phyloP scores from a whole-genome alignment of 2,888 invertebrate genomes.

The Synanthedon vespiformis region DNA sequence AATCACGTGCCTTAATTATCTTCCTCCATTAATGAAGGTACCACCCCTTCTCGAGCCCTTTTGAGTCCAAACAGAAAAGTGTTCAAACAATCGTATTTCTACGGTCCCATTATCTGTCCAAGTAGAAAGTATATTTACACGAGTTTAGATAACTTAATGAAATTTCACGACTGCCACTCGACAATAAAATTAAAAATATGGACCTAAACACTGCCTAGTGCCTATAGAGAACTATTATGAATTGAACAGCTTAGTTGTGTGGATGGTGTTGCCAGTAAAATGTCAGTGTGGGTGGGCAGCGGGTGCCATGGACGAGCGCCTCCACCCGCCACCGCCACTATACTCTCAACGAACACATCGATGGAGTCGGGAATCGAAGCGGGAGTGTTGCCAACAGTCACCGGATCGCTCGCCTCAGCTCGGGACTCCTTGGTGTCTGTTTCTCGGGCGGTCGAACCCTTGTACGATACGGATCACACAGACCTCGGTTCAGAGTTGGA shows the following conservation, averaged over 20 bases:
- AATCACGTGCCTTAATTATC: slow-evolving; percentile 46
- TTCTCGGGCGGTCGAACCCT: slow-evolving; percentile 72
- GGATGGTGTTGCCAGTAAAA: slow-evolving; percentile 55
- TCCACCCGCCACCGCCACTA: slow-evolving; percentile 44
- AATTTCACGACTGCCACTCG: background rate
- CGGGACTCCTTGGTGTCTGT: slow-evolving; percentile 70
- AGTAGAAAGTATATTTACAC: slow-evolving; percentile 3
- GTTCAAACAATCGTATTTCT: slow-evolving; percentile 6
- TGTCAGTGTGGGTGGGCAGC: slow-evolving; percentile 66
- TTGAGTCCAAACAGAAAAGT: slow-evolving; percentile 1
- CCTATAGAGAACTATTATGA: background rate
- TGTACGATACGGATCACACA: slow-evolving; percentile 84
- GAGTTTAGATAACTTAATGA: background rate
- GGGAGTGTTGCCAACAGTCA: slow-evolving; percentile 79
- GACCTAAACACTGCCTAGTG: background rate
- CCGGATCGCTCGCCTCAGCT: slow-evolving; percentile 73
- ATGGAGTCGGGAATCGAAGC: slow-evolving; percentile 77
- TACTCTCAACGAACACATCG: slow-evolving; percentile 62
- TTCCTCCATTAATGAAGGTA: slow-evolving; percentile 15
- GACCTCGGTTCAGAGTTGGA: slow-evolving; percentile 84
- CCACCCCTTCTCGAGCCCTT: background rate
- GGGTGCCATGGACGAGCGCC: slow-evolving; percentile 43
- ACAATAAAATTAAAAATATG: background rate
- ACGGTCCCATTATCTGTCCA: slow-evolving; percentile 18
- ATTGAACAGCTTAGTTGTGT: slow-evolving; percentile 26